These are phyloP conservation scores for Trogon melanurus DNA, from an alignment of 2,113 vertebrate genomes.

Conservation along the genomic window DNA sequence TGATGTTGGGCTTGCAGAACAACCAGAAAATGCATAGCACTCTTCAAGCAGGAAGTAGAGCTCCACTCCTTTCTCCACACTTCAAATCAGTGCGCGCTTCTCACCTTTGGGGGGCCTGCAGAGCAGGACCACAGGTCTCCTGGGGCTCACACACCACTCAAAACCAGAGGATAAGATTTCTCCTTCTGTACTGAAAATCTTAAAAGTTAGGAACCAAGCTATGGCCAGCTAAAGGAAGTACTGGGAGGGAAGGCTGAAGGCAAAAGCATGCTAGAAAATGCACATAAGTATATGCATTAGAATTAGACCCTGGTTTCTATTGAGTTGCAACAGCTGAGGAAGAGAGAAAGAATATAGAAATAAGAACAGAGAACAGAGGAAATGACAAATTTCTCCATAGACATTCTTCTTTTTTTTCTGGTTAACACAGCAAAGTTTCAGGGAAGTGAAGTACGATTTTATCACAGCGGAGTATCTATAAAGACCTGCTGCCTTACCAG, in stretches of 20 bases:
- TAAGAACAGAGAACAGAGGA: not conserved
- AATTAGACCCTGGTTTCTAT: not conserved
- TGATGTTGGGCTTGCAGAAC: not conserved
- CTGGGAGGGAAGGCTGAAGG: not conserved
- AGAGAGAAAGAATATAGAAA: not conserved
- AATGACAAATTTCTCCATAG: not conserved
- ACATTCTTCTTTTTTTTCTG: not conserved
- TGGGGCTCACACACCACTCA: not conserved
- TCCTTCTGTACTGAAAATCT: not conserved
- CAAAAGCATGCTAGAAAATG: not conserved
- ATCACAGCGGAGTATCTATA: not conserved
- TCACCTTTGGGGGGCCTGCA: not conserved
- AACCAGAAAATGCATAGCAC: not conserved
- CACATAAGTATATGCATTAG: not conserved
- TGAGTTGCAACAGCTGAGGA: not conserved
- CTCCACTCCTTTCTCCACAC: not conserved
- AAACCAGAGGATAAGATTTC: not conserved
- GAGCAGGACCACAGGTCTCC: not conserved
- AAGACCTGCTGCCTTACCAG: not conserved
- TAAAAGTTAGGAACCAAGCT: not conserved
- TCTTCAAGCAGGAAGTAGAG: not conserved
- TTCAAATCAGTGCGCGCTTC: accelerated
- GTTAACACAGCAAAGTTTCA: not conserved
- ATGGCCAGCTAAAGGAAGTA: not conserved
- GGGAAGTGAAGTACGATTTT: not conserved